Percentiles rank a stretch among this genome's conserved stretches.
These are phyloP conservation scores for Tamandua tetradactyla DNA, from an alignment of 2,797 vertebrate genomes.

Conservation along the genomic window DNA sequence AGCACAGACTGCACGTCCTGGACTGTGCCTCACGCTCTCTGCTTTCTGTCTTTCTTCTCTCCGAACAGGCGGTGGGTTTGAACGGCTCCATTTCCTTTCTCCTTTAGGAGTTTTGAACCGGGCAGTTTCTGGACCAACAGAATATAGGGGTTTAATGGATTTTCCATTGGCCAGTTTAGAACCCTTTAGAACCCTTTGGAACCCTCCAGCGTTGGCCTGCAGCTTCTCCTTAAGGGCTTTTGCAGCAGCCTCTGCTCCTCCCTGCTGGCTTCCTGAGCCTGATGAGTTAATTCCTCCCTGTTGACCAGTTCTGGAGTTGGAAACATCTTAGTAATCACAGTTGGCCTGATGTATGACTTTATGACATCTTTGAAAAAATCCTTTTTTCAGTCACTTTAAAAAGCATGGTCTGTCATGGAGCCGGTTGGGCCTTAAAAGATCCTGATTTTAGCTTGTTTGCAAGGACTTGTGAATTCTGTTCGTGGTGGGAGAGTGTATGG, in stretches of 20 bases:
- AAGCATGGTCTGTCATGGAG: background rate
- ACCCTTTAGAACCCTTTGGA: too few relatives aligned
- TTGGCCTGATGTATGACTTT: background rate
- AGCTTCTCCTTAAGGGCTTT: too few relatives aligned
- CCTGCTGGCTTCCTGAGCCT: too few relatives aligned
- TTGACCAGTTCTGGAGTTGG: background rate
- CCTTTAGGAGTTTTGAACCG: background rate
- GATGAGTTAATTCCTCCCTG: background rate
- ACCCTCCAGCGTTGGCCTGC: too few relatives aligned
- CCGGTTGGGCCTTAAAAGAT: background rate
- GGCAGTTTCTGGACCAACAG: background rate
- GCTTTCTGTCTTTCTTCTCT: background rate
- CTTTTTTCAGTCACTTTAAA: background rate
- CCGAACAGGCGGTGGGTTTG: too few relatives aligned
- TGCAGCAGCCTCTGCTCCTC: too few relatives aligned
- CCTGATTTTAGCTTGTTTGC: background rate
- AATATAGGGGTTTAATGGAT: background rate
- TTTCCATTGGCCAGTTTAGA: background rate
- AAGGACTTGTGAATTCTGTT: background rate
- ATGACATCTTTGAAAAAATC: background rate
- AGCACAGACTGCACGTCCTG: background rate
- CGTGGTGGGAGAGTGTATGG: background rate
- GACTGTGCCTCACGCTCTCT: too few relatives aligned
- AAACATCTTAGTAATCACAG: background rate
- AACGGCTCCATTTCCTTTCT: background rate